These are phyloP conservation scores for Tylochromis polylepis DNA, from an alignment of 2,113 vertebrate genomes.

Conservation along the genomic window DNA sequence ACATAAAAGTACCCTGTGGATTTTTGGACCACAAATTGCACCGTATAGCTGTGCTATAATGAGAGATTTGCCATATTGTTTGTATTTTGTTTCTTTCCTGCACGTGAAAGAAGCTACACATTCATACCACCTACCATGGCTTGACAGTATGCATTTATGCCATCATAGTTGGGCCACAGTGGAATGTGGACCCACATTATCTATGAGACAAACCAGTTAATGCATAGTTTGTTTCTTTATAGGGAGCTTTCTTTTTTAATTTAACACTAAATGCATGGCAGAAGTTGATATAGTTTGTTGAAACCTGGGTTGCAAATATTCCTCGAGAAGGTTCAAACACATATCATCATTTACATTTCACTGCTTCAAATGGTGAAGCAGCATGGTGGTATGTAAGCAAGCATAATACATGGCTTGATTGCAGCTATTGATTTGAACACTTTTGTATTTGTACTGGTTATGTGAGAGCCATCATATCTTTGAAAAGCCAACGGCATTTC, in stretches of 20 bases:
- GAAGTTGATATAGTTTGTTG: neutral
- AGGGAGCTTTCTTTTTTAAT: neutral
- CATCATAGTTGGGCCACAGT: neutral
- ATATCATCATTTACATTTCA: neutral
- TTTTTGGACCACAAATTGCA: conserved; percentile 23
- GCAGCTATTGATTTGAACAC: neutral
- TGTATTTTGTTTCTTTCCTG: neutral
- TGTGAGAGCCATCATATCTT: neutral
- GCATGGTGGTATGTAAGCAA: neutral
- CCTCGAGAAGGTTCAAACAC: neutral
- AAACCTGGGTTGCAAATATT: neutral
- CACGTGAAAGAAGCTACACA: neutral
- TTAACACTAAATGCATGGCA: neutral
- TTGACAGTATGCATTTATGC: neutral
- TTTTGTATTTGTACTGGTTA: neutral
- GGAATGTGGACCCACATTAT: neutral
- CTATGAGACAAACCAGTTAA: neutral
- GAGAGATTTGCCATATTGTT: neutral
- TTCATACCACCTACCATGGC: conserved; percentile 7
- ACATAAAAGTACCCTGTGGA: neutral
- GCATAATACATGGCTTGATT: neutral
- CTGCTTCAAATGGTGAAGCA: neutral
- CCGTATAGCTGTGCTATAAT: neutral
- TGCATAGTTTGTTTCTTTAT: neutral
- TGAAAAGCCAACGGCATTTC: neutral